Percentiles rank a stretch among this genome's conserved stretches.
phyloP scores from a whole-genome alignment of 2,797 vertebrate genomes.

The Chloroceryle amazona region DNA sequence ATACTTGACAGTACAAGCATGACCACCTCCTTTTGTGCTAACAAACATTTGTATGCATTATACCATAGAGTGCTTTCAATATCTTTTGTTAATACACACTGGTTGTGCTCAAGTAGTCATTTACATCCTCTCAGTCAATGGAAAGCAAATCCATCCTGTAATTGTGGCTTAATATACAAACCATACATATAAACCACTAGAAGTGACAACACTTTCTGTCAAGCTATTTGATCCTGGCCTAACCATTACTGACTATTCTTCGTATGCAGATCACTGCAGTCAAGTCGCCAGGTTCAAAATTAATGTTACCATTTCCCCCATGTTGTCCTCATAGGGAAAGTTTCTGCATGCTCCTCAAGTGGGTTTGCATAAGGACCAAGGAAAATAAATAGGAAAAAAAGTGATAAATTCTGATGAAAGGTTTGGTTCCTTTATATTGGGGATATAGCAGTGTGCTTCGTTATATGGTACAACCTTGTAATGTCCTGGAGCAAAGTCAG shows the following conservation, averaged over 20 bases:
- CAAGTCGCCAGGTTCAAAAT: neutral
- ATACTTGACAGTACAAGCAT: neutral
- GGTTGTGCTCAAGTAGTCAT: neutral
- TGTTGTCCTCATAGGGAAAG: neutral
- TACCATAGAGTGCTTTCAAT: neutral
- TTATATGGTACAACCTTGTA: neutral
- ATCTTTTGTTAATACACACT: neutral
- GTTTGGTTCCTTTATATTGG: neutral
- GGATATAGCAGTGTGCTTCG: neutral
- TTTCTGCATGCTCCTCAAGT: neutral
- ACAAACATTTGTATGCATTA: neutral
- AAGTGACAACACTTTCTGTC: neutral
- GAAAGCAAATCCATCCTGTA: neutral
- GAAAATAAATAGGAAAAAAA: neutral
- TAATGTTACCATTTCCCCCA: fast-evolving
- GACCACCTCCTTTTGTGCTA: neutral
- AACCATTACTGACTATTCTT: neutral
- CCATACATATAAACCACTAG: neutral
- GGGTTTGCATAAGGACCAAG: neutral
- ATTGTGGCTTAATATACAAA: neutral
- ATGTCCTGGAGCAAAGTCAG: neutral
- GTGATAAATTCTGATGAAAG: neutral
- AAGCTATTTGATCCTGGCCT: neutral
- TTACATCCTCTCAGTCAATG: neutral
- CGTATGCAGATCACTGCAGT: neutral